Evolutionary conservation across 2,113 vertebrate species (phyloP).

Genomic region (Neomonachus schauinslandi): DNA sequence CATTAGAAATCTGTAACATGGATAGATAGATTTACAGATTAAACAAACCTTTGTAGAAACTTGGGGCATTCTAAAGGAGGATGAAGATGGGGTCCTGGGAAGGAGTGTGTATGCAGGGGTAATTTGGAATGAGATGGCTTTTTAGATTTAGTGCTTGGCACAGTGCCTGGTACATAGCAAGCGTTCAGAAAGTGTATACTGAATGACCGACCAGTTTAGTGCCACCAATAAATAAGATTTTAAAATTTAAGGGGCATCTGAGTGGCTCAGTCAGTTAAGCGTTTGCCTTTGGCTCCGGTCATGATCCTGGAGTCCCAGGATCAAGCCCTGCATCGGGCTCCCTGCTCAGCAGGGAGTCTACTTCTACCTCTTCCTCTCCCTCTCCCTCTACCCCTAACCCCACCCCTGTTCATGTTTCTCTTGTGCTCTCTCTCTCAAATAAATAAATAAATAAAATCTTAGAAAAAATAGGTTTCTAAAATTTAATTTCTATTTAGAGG

Average conservation of each 20-base stretch:
- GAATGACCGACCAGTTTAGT: slow-evolving; percentile 41
- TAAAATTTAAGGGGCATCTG: background rate
- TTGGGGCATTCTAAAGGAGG: background rate
- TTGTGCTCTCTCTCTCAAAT: no score
- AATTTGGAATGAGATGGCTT: background rate
- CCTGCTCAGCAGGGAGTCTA: no score
- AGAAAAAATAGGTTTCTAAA: background rate
- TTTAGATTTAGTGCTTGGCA: slow-evolving; percentile 45
- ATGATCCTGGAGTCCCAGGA: no score
- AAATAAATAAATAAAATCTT: no score
- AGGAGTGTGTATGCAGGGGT: background rate
- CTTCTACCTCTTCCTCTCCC: no score
- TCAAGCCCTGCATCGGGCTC: no score
- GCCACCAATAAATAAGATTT: background rate
- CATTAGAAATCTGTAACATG: slow-evolving; percentile 30
- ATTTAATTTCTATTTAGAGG: background rate
- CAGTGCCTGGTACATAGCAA: background rate
- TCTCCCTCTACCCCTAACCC: no score
- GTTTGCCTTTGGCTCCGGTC: background rate
- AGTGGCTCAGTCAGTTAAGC: background rate
- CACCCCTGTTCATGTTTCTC: no score
- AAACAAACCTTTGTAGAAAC: slow-evolving; percentile 35
- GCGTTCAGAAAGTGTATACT: background rate
- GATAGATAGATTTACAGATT: slow-evolving; percentile 38
- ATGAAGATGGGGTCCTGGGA: background rate